Evolutionary conservation across 2,113 vertebrate species (phyloP).

Genomic region (Marcusenius ussheri): DNA sequence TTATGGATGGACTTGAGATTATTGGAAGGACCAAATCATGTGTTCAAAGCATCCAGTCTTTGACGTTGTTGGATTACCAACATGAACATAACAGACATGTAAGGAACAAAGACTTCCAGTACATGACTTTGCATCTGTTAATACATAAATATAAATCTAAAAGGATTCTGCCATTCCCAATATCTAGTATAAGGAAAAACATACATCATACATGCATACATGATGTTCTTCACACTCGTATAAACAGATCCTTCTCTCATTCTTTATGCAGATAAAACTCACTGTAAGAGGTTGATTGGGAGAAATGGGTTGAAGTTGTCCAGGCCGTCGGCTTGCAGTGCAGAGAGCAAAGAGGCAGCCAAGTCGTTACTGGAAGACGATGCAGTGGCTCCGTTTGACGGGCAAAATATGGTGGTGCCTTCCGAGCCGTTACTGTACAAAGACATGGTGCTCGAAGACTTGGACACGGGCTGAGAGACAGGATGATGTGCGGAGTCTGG

Average conservation of each 20-base stretch:
- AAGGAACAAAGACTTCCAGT: neutral
- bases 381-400: conserved; percentile 57
- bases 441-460: conserved; percentile 68
- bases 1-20: neutral
- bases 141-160: neutral
- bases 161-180: neutral
- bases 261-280: conserved; percentile 40
- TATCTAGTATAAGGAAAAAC: neutral
- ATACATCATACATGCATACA: neutral
- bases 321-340: conserved; percentile 57
- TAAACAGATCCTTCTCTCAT: neutral
- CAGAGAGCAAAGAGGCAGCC: conserved; percentile 58
- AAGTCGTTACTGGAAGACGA: conserved; percentile 66
- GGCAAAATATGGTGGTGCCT: conserved; percentile 60
- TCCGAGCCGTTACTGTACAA: conserved; percentile 66
- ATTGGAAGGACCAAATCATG: neutral
- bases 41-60: neutral
- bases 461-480: conserved; percentile 60
- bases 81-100: neutral
- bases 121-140: neutral
- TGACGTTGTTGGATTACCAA: neutral
- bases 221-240: neutral
- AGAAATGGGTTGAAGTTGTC: conserved; percentile 67
- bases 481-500: conserved; percentile 47
- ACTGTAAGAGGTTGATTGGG: conserved; percentile 71